A percentile compares a stretch with the other conserved stretches of the same genome.
Evolutionary conservation across 2,888 invertebrate genomes (phyloP).

Genomic region (Drosophila pseudotakahashii): DNA sequence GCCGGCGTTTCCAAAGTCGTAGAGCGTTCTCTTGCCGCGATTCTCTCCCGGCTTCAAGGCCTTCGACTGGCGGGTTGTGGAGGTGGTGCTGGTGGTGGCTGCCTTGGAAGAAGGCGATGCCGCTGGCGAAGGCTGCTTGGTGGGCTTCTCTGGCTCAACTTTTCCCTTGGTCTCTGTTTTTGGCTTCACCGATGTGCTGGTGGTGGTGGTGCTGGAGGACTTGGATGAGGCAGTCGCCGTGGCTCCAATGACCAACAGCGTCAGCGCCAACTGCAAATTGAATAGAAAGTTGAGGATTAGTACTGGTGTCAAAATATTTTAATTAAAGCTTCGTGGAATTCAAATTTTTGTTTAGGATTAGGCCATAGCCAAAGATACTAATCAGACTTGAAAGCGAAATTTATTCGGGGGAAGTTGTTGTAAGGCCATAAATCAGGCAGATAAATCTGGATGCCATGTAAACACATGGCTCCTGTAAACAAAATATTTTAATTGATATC

Average conservation of each 20-base stretch:
- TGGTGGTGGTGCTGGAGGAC: slow-evolving; percentile 9
- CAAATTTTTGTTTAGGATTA: slow-evolving; percentile 14
- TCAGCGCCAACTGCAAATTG: slow-evolving; percentile 75
- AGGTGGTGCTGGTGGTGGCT: slow-evolving; percentile 24
- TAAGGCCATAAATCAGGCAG: slow-evolving; percentile 22
- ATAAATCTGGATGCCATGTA: slow-evolving; percentile 9
- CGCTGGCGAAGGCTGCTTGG: slow-evolving; percentile 17
- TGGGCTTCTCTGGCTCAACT: slow-evolving; percentile 20
- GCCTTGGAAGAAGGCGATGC: slow-evolving; percentile 17
- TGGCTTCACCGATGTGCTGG: slow-evolving; percentile 42
- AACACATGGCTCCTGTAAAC: slow-evolving; percentile 29
- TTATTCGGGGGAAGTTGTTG: slow-evolving; percentile 9
- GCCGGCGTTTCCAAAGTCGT: slow-evolving; percentile 80
- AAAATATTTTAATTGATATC: slow-evolving; percentile 52
- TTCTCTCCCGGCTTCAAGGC: slow-evolving; percentile 69
- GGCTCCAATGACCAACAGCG: slow-evolving; percentile 69
- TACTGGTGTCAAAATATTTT: slow-evolving; percentile 22
- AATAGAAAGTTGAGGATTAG: slow-evolving; percentile 33
- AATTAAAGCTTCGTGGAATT: slow-evolving; percentile 38
- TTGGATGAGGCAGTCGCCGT: slow-evolving; percentile 40
- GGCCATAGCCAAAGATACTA: slow-evolving; percentile 16
- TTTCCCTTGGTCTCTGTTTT: slow-evolving; percentile 48
- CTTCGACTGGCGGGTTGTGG: slow-evolving; percentile 59
- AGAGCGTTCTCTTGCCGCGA: slow-evolving; percentile 83
- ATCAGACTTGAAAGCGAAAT: slow-evolving; percentile 25